Percentiles rank a stretch among this genome's conserved stretches.
Conservation (phyloP, 1,140 invertebrate genomes). For the Neodiprion fabricii region DNA sequence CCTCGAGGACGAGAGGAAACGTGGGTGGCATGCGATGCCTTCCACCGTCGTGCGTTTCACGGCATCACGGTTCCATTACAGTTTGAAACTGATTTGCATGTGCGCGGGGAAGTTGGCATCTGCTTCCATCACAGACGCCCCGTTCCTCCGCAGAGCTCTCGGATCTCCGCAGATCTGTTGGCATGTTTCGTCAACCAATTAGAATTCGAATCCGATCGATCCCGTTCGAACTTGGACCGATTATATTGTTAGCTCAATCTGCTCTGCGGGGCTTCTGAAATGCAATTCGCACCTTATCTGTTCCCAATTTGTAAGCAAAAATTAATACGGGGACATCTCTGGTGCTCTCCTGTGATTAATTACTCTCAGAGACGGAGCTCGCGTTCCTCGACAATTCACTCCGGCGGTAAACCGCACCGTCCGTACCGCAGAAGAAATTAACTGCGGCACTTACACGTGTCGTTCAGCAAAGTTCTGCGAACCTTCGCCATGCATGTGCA, state of each 20-base stretch:
- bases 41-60: constrained; percentile 1
- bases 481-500: neutral
- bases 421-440: neutral
- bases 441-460: neutral
- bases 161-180: neutral
- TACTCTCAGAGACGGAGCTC: neutral
- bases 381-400: neutral
- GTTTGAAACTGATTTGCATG: constrained; percentile 5
- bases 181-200: constrained; percentile 1
- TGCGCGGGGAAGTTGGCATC: constrained; percentile 5
- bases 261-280: neutral
- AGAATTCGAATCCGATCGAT: neutral
- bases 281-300: neutral
- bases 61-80: constrained; percentile 2
- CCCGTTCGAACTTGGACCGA: neutral
- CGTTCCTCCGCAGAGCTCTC: neutral
- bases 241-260: neutral
- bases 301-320: neutral
- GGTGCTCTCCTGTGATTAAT: neutral
- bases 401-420: neutral
- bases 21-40: constrained; percentile 3
- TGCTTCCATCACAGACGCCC: neutral
- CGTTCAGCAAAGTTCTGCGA: constrained; percentile 16
- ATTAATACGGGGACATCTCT: neutral
- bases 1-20: neutral